Evolutionary conservation across 2,113 vertebrate genomes (phyloP), one percentile per base, ranked within the genome.

Genomic region (Puffinus mauretanicus): DNA sequence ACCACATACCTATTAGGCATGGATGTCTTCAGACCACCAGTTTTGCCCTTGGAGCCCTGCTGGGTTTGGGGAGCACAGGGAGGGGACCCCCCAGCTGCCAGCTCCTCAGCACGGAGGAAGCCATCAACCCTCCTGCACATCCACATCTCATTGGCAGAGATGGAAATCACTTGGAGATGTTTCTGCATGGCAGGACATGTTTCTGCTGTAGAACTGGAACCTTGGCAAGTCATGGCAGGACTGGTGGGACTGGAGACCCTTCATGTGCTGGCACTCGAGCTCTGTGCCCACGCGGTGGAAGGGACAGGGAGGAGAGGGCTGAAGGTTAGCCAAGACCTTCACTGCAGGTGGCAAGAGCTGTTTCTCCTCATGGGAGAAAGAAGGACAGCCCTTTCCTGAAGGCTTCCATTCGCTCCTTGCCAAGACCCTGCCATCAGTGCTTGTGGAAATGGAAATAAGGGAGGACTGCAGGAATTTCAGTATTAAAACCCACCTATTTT

Each of bases 221-320:
- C 24, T 40, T 3, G 1, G 38, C 29, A 52, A 49, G 49, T 8
- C 6, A 0, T 30, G 49, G 34, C 70, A 30, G 47, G 21, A 40
- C 15, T 14, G 34, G 16, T n/a, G 47, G 47, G 13, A 16, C 34
- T 72, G 60, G 27, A 52, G 18, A 61, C 15, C 4, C 22, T 73
- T 60, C 0, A 0, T 22, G 47, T 34, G 36, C 47, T 66, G 34
- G 4, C 3, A 29, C 27, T 55, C 3, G 1, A 78, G 29, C 22
- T 82, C 42, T 47, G 34, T 58, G 79, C 58, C 64, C 62, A 44
- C 62, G 16, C 2, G 2, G 11, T 27, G 30, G n/a, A 34, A 76
- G 52, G 34, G 49, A 9, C 27, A 38, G 22, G 14, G 44, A 88
- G 21, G 57, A 58, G 34, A 49, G 22, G 30, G 27, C 1, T 26